Percentiles rank a stretch among this genome's conserved stretches.
Evolutionary conservation across 2,797 vertebrate genomes (phyloP).

Genomic region (Enteromius treurensis): DNA sequence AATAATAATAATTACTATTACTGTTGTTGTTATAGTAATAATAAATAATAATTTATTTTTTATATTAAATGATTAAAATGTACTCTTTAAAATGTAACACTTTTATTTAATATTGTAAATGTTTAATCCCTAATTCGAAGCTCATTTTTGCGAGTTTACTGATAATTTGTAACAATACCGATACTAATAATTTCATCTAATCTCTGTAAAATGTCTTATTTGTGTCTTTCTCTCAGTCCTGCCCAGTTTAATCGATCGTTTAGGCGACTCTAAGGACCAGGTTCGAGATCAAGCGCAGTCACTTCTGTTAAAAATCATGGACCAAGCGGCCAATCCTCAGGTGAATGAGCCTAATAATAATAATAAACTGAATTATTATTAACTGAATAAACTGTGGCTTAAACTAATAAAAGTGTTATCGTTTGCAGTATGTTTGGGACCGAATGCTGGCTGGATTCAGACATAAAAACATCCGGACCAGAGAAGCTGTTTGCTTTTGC

Average conservation of each 20-base stretch:
- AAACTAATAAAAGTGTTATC: background rate
- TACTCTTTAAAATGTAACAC: background rate
- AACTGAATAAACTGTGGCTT: too few relatives aligned
- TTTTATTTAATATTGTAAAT: too few relatives aligned
- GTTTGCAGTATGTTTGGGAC: constrained; percentile 92
- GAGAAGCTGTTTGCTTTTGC: constrained; percentile 94
- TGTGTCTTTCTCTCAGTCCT: constrained; percentile 73
- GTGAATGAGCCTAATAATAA: too few relatives aligned
- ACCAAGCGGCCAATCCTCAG: constrained; percentile 93
- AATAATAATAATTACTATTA: too few relatives aligned
- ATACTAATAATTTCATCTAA: background rate
- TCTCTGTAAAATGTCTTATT: background rate
- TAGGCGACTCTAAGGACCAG: constrained; percentile 93
- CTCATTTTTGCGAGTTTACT: background rate
- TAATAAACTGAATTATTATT: too few relatives aligned
- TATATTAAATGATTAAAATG: background rate
- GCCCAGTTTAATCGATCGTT: constrained; percentile 91
- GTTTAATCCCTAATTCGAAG: background rate
- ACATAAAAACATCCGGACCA: constrained; percentile 94
- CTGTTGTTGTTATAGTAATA: too few relatives aligned
- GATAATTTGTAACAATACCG: background rate
- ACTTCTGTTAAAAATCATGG: constrained; percentile 95
- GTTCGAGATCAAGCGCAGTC: constrained; percentile 94
- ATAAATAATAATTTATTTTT: too few relatives aligned
- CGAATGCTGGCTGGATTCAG: constrained; percentile 95